These are phyloP conservation scores for Monochamus alternatus DNA, from an alignment of 2,888 invertebrate species.

Conservation along the genomic window DNA sequence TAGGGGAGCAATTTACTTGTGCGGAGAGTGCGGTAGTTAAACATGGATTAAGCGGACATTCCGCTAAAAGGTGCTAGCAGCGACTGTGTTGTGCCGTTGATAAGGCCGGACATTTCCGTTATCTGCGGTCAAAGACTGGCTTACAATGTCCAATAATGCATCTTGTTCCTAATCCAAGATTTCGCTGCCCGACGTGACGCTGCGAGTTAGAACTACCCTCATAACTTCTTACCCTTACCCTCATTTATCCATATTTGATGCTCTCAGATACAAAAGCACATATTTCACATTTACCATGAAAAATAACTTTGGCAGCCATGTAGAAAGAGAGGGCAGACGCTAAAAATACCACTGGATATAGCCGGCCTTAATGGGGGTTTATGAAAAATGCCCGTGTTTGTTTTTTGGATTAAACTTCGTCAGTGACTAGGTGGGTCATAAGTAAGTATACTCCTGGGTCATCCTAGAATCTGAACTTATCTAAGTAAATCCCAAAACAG, in stretches of 20 bases:
- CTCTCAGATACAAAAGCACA: conserved; percentile 38
- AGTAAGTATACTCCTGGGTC: not conserved
- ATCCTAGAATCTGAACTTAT: no score
- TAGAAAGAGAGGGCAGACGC: conserved; percentile 20
- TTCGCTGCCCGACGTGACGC: conserved; percentile 54
- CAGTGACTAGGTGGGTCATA: conserved; percentile 7
- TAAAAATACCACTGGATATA: conserved; percentile 24
- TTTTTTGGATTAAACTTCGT: conserved; percentile 13
- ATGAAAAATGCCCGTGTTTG: conserved; percentile 25
- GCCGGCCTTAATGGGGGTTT: conserved; percentile 19
- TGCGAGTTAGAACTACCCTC: conserved; percentile 55
- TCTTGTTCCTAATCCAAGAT: conserved; percentile 60
- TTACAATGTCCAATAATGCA: conserved; percentile 61
- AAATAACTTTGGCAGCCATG: conserved; percentile 30
- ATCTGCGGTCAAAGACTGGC: conserved; percentile 60
- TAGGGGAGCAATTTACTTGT: conserved; percentile 45
- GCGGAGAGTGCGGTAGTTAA: conserved; percentile 46
- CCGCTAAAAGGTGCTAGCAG: conserved; percentile 52
- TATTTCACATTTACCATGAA: conserved; percentile 40
- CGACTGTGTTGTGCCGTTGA: conserved; percentile 51
- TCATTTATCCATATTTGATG: conserved; percentile 55
- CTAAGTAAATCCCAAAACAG: no score
- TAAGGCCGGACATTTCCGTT: conserved; percentile 50
- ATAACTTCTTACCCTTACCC: conserved; percentile 54
- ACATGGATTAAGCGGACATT: conserved; percentile 50